Evolutionary conservation across 2,797 vertebrate species (phyloP), one percentile per base, ranked within the genome.

Genomic region (Acestrorhynchus altus): DNA sequence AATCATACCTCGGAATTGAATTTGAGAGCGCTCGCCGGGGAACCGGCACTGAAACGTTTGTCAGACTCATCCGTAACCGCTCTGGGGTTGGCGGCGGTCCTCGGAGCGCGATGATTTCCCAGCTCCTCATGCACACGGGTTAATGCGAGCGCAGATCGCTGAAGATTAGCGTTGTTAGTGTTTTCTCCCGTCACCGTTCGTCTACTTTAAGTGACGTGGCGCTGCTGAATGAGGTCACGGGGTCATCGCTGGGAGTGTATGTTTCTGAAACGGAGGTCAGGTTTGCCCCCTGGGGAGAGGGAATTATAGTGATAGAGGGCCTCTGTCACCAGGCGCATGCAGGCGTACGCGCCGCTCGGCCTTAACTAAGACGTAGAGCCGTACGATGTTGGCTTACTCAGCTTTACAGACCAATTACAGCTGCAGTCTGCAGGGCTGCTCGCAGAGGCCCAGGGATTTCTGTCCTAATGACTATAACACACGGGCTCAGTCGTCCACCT

Each of bases 1-100:
- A 80, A 81, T 77, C 75, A 57, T 79, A 31, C 77, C 79, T 81
- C 74, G 39, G 65, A 83, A 86, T 86, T 86, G 74, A 86, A 83
- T 86, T 78, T 77, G 71, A 76, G 76, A 78, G 79, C 65, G 31
- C 81, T 77, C 46, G 20, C 44, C 35, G 16, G 65, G 71, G 79
- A 77, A 72, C 57, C 68, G 61, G 77, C 77, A 72, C 71, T 31
- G 76, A 72, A 78, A 79, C 49, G 60, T 77, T 76, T 57, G 74
- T 75, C 74, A 77, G 81, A 81, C 75, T 26, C 75, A 69, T 84
- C 44, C 15, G 44, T 66, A 73, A 72, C 51, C 24, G 40, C 78
- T 76, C 65, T 65, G 51, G n/a, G 31, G 44, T 68, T 51, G 64
- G 70, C 63, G 10, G 64, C 35, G 35, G 22, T 65, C 51, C 73